Conservation (phyloP, 2,888 invertebrate species). For the Papilio protenor region DNA sequence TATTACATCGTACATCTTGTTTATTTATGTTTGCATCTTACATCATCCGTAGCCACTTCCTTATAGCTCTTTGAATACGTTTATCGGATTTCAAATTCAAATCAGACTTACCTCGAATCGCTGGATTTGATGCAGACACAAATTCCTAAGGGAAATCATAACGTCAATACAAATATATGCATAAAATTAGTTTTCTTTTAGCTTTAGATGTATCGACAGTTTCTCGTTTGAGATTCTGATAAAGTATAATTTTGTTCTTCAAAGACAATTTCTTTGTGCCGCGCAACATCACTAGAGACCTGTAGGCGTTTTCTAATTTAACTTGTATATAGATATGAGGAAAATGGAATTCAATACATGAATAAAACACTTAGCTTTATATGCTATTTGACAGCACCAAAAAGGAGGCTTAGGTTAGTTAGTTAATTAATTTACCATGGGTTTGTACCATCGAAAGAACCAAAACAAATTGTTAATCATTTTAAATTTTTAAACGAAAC, state of each 20-base stretch:
- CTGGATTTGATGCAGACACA: conserved; percentile 75
- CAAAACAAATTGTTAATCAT: neutral
- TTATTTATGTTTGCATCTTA: conserved; percentile 83
- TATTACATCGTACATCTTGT: conserved; percentile 80
- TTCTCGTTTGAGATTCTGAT: neutral
- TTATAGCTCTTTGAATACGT: conserved; percentile 78
- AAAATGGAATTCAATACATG: neutral
- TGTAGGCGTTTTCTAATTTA: neutral
- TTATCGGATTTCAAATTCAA: conserved; percentile 83
- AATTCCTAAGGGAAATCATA: conserved; percentile 71
- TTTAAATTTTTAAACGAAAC: too few relatives aligned
- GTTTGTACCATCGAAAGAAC: neutral
- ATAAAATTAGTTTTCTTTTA: conserved; percentile 48
- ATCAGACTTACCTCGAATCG: conserved; percentile 71
- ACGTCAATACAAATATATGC: conserved; percentile 53
- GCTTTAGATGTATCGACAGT: neutral
- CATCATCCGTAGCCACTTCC: conserved; percentile 73
- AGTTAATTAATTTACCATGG: neutral
- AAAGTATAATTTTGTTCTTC: neutral
- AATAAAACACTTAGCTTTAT: neutral
- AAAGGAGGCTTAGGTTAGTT: neutral
- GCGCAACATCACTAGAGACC: neutral
- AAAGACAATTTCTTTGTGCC: neutral
- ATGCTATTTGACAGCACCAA: neutral
- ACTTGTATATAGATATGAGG: neutral